phyloP scores from a whole-genome alignment of 2,888 invertebrate genomes.

The Opisthograptis luteolata region DNA sequence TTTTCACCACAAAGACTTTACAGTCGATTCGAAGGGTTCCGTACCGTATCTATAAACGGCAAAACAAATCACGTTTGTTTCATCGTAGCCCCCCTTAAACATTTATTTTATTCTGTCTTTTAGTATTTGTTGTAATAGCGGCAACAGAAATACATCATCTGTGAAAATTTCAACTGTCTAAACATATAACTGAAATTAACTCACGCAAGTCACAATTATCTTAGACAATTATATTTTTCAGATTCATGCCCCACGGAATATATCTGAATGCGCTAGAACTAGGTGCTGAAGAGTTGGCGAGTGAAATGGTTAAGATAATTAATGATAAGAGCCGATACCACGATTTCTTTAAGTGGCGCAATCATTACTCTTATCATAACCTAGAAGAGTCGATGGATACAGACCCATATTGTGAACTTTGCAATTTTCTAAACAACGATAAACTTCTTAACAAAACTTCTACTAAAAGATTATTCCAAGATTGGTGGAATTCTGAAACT shows the following conservation, averaged over 20 bases:
- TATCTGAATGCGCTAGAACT: conserved; percentile 35
- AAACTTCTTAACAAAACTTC: background rate
- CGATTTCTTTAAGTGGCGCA: conserved; percentile 51
- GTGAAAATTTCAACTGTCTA: no score
- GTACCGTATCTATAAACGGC: no score
- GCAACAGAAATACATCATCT: no score
- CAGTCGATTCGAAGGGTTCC: no score
- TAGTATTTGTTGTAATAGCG: no score
- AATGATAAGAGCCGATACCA: conserved; percentile 41
- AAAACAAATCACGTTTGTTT: no score
- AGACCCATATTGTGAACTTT: conserved; percentile 40
- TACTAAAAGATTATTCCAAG: conserved; percentile 10
- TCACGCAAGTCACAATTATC: no score
- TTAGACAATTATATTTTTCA: conserved; percentile 20
- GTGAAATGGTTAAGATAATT: conserved; percentile 43
- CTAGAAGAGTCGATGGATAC: conserved; percentile 28
- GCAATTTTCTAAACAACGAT: conserved; percentile 26
- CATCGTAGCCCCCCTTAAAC: no score
- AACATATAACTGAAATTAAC: no score
- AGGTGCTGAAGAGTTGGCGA: conserved; percentile 27
- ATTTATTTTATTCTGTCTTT: no score
- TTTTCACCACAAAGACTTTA: no score
- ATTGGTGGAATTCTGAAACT: conserved; percentile 25
- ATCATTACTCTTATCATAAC: conserved; percentile 46
- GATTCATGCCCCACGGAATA: conserved; percentile 47